These are phyloP conservation scores for Emydura subglobosa DNA, from an alignment of 2,113 vertebrate genomes.

Conservation along the genomic window DNA sequence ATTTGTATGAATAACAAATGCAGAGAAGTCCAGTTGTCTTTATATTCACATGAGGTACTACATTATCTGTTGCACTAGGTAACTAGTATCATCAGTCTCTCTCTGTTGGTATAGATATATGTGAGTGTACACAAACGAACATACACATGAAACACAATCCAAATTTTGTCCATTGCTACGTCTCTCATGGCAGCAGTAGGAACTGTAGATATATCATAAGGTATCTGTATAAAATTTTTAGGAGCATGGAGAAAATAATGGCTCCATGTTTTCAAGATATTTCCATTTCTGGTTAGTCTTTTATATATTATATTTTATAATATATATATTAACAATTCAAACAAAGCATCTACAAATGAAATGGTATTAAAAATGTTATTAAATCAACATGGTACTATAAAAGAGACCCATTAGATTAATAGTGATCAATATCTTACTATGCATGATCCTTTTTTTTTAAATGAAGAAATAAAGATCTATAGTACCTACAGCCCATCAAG, in stretches of 20 bases:
- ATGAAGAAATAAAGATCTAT: neutral
- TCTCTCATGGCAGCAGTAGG: neutral
- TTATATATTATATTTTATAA: too few relatives aligned
- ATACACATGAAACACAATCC: neutral
- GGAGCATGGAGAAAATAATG: too few relatives aligned
- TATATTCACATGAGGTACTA: neutral
- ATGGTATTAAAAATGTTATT: neutral
- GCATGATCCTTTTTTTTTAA: neutral
- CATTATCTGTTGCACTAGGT: neutral
- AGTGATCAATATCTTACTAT: neutral
- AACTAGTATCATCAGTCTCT: neutral
- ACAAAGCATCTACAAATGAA: neutral
- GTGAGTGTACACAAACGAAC: neutral
- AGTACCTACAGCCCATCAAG: neutral
- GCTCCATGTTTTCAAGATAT: too few relatives aligned
- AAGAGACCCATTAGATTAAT: neutral
- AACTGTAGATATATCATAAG: neutral
- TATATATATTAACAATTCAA: too few relatives aligned
- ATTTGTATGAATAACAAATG: neutral
- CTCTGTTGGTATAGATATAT: neutral
- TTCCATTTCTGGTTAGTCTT: too few relatives aligned
- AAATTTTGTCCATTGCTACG: neutral
- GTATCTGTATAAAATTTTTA: neutral
- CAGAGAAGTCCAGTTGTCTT: neutral
- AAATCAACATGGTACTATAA: neutral